phyloP scores from a whole-genome alignment of 2,113 vertebrate genomes.

The Sciurus niger region DNA sequence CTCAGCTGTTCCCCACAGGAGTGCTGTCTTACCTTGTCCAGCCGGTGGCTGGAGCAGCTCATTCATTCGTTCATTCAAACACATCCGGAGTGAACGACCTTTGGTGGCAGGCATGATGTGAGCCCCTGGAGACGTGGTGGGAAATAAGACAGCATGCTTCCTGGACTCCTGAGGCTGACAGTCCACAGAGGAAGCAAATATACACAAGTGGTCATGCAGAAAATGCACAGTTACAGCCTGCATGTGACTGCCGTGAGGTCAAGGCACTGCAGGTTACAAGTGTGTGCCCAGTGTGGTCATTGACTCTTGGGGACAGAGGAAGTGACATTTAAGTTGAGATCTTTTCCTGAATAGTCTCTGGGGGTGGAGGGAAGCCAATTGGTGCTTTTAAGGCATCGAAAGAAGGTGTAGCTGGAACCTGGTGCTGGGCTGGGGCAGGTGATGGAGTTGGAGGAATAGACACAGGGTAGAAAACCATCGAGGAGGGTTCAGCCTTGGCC shows the following conservation, averaged over 20 bases:
- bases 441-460: neutral
- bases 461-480: neutral
- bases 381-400: neutral
- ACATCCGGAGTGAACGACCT: neutral
- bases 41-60: neutral
- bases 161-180: neutral
- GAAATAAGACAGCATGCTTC: neutral
- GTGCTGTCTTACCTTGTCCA: neutral
- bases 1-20: neutral
- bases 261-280: neutral
- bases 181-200: neutral
- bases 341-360: neutral
- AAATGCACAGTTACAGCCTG: no score
- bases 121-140: neutral
- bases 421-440: fast-evolving
- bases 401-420: neutral
- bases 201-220: neutral
- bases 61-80: neutral
- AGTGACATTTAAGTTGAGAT: neutral
- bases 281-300: neutral
- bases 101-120: neutral
- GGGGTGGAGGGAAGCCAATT: no score
- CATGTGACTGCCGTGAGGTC: neutral
- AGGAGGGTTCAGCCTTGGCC: neutral
- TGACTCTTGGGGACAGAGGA: neutral